phyloP scores from a whole-genome alignment of 2,888 invertebrate genomes.

The Drosophila nr. perissopoda region DNA sequence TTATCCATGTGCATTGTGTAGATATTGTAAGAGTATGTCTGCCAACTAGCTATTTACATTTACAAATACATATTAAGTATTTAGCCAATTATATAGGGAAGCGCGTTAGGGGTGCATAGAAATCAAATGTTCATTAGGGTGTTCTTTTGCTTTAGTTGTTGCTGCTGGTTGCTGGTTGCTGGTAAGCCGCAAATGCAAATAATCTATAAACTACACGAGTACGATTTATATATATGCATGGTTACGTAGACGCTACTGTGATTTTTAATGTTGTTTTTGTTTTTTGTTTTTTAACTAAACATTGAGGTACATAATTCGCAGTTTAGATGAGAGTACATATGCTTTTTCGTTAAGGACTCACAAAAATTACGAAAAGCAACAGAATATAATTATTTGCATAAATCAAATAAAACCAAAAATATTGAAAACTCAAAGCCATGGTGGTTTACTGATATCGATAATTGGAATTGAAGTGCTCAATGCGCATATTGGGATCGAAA shows the following conservation, averaged over 20 bases:
- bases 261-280: slow-evolving; percentile 53
- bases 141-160: slow-evolving; percentile 42
- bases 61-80: slow-evolving; percentile 34
- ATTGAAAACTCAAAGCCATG: slow-evolving; percentile 73
- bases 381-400: slow-evolving; percentile 71
- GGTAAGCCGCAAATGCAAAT: slow-evolving; percentile 69
- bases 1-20: slow-evolving; percentile 31
- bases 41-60: slow-evolving; percentile 49
- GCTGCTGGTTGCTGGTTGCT: slow-evolving; percentile 23
- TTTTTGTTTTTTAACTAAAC: slow-evolving; percentile 51
- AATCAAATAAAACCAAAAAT: slow-evolving; percentile 70
- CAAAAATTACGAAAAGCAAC: slow-evolving; percentile 77
- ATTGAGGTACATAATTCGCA: slow-evolving; percentile 63
- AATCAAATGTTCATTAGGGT: slow-evolving; percentile 62
- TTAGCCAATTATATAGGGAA: slow-evolving; percentile 46
- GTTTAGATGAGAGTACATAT: slow-evolving; percentile 49
- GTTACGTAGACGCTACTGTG: slow-evolving; percentile 67
- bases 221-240: slow-evolving; percentile 48
- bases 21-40: slow-evolving; percentile 31
- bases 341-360: slow-evolving; percentile 70
- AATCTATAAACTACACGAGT: slow-evolving; percentile 57
- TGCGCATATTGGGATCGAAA: slow-evolving; percentile 56
- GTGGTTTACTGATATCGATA: slow-evolving; percentile 58
- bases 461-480: slow-evolving; percentile 43
- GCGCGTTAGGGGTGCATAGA: slow-evolving; percentile 65